Evolutionary conservation across 2,888 invertebrate genomes (phyloP).

Genomic region (Lampropteryx suffumata): DNA sequence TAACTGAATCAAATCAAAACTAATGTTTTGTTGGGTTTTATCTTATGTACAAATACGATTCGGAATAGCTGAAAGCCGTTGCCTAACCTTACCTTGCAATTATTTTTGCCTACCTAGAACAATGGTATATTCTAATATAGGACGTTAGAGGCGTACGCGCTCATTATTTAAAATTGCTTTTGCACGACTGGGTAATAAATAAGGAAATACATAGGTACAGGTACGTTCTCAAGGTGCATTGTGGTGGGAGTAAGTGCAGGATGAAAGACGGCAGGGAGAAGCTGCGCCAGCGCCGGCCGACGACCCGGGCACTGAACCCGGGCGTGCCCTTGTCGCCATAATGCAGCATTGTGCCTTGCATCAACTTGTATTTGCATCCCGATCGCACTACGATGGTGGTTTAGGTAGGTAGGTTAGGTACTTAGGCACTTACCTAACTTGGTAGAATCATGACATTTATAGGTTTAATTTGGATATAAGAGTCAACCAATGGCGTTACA

Average conservation of each 20-base stretch:
- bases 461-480: no score
- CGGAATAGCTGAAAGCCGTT: no score
- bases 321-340: slow-evolving; percentile 48
- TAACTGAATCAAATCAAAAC: no score
- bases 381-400: no score
- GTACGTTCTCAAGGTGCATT: slow-evolving; percentile 40
- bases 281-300: slow-evolving; percentile 49
- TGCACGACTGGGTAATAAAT: slow-evolving; percentile 29
- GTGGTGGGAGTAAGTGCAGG: slow-evolving; percentile 22
- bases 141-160: slow-evolving; percentile 16
- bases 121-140: slow-evolving; percentile 18
- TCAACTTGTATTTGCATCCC: no score
- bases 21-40: no score
- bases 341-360: slow-evolving; percentile 37
- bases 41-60: no score
- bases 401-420: no score
- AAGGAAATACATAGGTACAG: slow-evolving; percentile 39
- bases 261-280: slow-evolving; percentile 30
- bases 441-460: no score
- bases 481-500: no score
- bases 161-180: slow-evolving; percentile 26
- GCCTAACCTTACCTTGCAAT: no score
- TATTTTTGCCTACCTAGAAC: neutral
- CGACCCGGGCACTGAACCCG: slow-evolving; percentile 60
- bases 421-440: no score